Conservation (phyloP, 2,888 invertebrate genomes). For the Erynnis tages region DNA sequence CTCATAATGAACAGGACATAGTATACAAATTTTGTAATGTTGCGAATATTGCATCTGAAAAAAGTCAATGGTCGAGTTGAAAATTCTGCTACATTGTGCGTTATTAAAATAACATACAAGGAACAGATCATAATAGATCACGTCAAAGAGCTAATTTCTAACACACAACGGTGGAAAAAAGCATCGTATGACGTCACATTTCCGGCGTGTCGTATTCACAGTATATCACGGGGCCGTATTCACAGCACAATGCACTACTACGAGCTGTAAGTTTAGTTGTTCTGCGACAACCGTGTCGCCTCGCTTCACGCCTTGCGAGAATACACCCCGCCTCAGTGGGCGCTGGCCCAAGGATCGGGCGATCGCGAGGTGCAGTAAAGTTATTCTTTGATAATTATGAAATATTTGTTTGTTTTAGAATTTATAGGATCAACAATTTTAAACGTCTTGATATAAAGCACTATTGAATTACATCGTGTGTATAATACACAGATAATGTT, state of each 20-base stretch:
- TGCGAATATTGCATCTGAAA: too few relatives aligned
- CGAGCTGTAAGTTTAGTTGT: slow-evolving; percentile 29
- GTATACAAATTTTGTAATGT: too few relatives aligned
- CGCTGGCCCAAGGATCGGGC: slow-evolving; percentile 24
- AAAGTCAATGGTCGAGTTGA: not conserved
- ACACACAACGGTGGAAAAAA: not conserved
- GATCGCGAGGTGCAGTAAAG: slow-evolving; percentile 19
- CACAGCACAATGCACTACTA: slow-evolving; percentile 21
- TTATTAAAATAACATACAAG: not conserved
- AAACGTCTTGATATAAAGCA: too few relatives aligned
- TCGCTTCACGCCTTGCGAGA: slow-evolving; percentile 42
- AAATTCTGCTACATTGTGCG: not conserved
- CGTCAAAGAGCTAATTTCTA: slow-evolving; percentile 10
- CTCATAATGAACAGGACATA: too few relatives aligned
- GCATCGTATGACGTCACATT: slow-evolving; percentile 11
- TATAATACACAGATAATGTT: too few relatives aligned
- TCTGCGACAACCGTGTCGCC: slow-evolving; percentile 26
- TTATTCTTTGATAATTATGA: not conserved
- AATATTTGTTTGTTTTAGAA: too few relatives aligned
- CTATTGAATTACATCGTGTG: too few relatives aligned
- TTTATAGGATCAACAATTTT: too few relatives aligned
- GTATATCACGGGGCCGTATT: slow-evolving; percentile 12
- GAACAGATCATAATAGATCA: not conserved
- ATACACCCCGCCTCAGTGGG: slow-evolving; percentile 34
- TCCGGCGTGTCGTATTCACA: slow-evolving; percentile 14